Evolutionary conservation across 1,140 invertebrate species (phyloP).

Genomic region (Notospermus geniculatus): DNA sequence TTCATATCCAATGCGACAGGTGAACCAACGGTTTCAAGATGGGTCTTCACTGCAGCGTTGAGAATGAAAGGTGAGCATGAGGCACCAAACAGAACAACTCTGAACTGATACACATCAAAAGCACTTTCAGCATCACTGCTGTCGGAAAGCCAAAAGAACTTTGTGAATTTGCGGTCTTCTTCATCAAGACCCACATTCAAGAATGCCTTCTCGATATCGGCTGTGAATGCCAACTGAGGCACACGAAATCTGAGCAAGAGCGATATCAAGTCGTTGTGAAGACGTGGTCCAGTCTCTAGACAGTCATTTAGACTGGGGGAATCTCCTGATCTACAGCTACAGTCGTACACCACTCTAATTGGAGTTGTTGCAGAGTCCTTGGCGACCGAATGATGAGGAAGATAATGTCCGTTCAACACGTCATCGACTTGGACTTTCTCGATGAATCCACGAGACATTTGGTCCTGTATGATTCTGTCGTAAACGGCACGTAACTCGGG

Average conservation of each 20-base stretch:
- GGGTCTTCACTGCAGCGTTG: background rate
- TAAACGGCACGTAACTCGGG: background rate
- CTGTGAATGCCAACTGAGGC: background rate
- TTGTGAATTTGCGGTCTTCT: conserved; percentile 1
- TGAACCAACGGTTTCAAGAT: background rate
- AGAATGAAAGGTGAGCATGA: conserved; percentile 3
- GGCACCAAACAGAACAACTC: conserved; percentile 4
- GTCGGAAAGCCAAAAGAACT: conserved; percentile 9
- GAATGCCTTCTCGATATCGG: conserved; percentile 11
- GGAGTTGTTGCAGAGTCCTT: conserved; percentile 6
- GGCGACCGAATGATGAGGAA: conserved; percentile 3
- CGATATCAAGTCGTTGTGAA: background rate
- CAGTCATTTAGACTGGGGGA: conserved; percentile 4
- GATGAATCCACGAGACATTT: conserved; percentile 8
- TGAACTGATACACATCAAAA: conserved; percentile 6
- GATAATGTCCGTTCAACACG: background rate
- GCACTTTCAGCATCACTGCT: conserved; percentile 2
- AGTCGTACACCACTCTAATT: conserved; percentile 11
- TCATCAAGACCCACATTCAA: background rate
- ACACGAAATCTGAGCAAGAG: background rate
- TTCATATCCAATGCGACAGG: background rate
- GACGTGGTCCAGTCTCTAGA: conserved; percentile 3
- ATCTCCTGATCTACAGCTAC: background rate
- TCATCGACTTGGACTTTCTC: conserved; percentile 9
- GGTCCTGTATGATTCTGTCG: conserved; percentile 5